Evolutionary conservation across 37 sponge, comb jelly and placozoan species (phyloP).

Genomic region (Axinella damicornis): DNA sequence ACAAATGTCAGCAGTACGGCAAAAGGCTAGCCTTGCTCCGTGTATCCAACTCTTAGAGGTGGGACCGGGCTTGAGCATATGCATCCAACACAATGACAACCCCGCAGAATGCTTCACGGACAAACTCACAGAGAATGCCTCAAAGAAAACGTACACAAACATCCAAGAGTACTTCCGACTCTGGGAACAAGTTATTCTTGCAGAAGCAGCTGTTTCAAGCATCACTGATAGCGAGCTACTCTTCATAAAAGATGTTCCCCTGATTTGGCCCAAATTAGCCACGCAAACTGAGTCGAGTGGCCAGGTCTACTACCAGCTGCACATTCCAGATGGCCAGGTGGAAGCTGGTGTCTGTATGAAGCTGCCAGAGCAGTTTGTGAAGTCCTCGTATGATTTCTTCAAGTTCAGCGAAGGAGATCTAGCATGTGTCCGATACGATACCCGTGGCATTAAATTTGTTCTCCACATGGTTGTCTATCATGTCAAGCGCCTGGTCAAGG

Average conservation of each 20-base stretch:
- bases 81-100: slow-evolving; percentile 53
- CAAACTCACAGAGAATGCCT: slow-evolving; percentile 1
- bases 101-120: slow-evolving; percentile 44
- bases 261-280: slow-evolving; percentile 22
- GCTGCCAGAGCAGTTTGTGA: not conserved
- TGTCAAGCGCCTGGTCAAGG: not conserved
- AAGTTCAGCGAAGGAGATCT: slow-evolving; percentile 15
- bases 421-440: slow-evolving; percentile 11
- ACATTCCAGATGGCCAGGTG: not conserved
- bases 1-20: slow-evolving; percentile 3
- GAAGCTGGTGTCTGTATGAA: not conserved
- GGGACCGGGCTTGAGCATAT: slow-evolving; percentile 42
- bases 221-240: slow-evolving; percentile 25
- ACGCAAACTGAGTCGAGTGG: not conserved
- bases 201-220: slow-evolving; percentile 42
- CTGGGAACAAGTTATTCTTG: slow-evolving; percentile 50
- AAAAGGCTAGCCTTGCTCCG: not conserved
- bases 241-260: slow-evolving; percentile 31
- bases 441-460: not conserved
- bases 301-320: slow-evolving; percentile 20
- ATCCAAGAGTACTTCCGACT: slow-evolving; percentile 30
- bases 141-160: slow-evolving; percentile 9
- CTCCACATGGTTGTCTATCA: slow-evolving; percentile 41
- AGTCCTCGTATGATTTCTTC: slow-evolving; percentile 29
- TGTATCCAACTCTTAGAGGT: slow-evolving; percentile 54